Evolutionary conservation across 2,888 invertebrate genomes (phyloP).

Genomic region (Drosophila anomalipes): DNA sequence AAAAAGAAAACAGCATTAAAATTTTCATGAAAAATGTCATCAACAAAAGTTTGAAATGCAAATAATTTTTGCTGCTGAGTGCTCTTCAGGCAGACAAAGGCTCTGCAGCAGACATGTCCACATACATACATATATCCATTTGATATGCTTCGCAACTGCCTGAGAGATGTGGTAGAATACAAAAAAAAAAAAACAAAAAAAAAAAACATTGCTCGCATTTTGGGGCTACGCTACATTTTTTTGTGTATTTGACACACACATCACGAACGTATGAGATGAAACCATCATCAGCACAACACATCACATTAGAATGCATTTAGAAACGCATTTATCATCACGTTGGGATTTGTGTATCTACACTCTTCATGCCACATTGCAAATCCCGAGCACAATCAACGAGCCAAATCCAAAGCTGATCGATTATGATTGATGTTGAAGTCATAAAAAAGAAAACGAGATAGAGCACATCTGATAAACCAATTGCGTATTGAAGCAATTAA

Average conservation of each 20-base stretch:
- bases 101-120: slow-evolving; percentile 47
- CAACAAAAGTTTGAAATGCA: slow-evolving; percentile 81
- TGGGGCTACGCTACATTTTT: slow-evolving; percentile 33
- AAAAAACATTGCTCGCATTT: slow-evolving; percentile 57
- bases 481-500: slow-evolving; percentile 59
- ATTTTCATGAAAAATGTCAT: slow-evolving; percentile 82
- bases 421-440: slow-evolving; percentile 80
- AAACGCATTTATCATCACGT: slow-evolving; percentile 74
- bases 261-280: slow-evolving; percentile 41
- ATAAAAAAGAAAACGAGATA: slow-evolving; percentile 4
- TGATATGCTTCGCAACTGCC: slow-evolving; percentile 48
- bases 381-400: slow-evolving; percentile 43
- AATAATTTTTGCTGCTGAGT: slow-evolving; percentile 68
- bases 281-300: slow-evolving; percentile 28
- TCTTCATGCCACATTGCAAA: slow-evolving; percentile 33
- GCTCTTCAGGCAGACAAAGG: slow-evolving; percentile 71
- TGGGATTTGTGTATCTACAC: slow-evolving; percentile 59
- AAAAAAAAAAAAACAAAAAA: background rate
- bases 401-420: slow-evolving; percentile 77
- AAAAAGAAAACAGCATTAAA: slow-evolving; percentile 62
- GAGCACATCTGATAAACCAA: slow-evolving; percentile 15
- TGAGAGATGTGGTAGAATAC: slow-evolving; percentile 22
- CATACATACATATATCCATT: slow-evolving; percentile 57
- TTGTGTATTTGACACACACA: slow-evolving; percentile 46
- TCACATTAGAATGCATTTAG: slow-evolving; percentile 78